Base-by-base conservation (phyloP, 2,888 invertebrate species). In the Hydropsyche betteni region DNA sequence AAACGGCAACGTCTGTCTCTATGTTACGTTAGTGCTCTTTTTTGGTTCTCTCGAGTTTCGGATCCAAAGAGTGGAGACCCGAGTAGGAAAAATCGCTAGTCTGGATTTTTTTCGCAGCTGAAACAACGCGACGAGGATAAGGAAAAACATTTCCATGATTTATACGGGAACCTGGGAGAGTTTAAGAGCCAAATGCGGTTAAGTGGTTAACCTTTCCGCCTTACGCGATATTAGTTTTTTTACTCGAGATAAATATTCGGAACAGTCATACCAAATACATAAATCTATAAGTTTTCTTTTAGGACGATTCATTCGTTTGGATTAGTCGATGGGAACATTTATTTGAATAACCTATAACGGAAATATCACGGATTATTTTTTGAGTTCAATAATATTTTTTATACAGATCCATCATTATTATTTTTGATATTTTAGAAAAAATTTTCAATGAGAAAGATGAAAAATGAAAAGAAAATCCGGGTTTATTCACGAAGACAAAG, bases 101-200 rank as follows among this genome's bases (percentile, higher is more conserved):
- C 64, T 34, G 8, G 36, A 12, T 64, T 64, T 64, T 36, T 64
- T 64, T 64, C 34, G 24, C 36, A 33, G 64, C 34, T 64, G 64
- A 64, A 64, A 64, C 36, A 64, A 36, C 36, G 64, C 64, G 64
- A 64, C 64, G 64, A 36, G 64, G 64, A 64, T 64, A 64, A 64
- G 64, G 64, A 64, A 64, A 64, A 64, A 64, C 64, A 64, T 64
- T 64, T 64, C 64, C 64, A 64, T 64, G 64, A 70, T 70, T 70
- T 70, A 53, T 52, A 52, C 53, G 53, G 53, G 52, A 51, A 50
- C 53, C 70, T 53, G 53, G 53, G n/a, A 36, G 53, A 52, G 53
- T 53, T 70, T 53, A 70, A 70, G 50, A 70, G 70, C 53, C 70
- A 53, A 53, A 70, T 70, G 70, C 70, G 70, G 70, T 53, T 53